Evolutionary conservation across 2,113 vertebrate genomes (phyloP), one percentile per base, ranked within the genome.

Genomic region (Phasianus colchicus): DNA sequence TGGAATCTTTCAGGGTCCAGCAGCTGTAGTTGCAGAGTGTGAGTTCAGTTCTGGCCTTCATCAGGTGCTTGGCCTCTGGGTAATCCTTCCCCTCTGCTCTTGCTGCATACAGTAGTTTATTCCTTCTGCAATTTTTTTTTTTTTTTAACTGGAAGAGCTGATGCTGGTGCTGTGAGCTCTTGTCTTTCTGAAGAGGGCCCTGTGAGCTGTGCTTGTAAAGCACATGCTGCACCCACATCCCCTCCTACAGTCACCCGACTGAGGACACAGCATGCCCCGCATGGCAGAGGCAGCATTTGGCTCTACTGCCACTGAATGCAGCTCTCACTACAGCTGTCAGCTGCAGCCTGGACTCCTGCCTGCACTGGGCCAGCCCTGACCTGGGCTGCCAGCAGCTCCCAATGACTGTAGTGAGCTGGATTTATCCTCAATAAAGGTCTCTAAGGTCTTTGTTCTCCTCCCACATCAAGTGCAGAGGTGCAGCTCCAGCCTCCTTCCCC

Each of bases 381-480:
- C 8, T 27, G 48, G 1, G 7, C 21, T 55, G 34, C 20, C 6
- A 14, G 57, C 45, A 38, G 36, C 66, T 90, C 58, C 64, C 29
- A 7, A 19, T 38, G 57, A 19, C 57, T 11, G 0, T 5, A 0
- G 3, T 0, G 0, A 72, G 63, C 3, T 2, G 63, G 43, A 29
- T 32, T 61, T 58, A 22, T 58, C 67, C 69, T 86, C 67, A 83
- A 16, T 91, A 92, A 95, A 87, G 14, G 13, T 82, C 66, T 13
- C 1, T 22, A 2, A 50, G 47, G 22, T 82, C 42, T 48, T 16
- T 30, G 64, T 63, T 11, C 60, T 70, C 55, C 2, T 13, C 29
- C 48, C 0, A 0, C 22, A 36, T 50, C 4, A 3, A 34, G 34
- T 20, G 22, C 9, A 24, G 34, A 13, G 47, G 21, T 42, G 36